These are phyloP conservation scores for Erebia aethiops DNA, from an alignment of 2,888 invertebrate species.

Conservation along the genomic window DNA sequence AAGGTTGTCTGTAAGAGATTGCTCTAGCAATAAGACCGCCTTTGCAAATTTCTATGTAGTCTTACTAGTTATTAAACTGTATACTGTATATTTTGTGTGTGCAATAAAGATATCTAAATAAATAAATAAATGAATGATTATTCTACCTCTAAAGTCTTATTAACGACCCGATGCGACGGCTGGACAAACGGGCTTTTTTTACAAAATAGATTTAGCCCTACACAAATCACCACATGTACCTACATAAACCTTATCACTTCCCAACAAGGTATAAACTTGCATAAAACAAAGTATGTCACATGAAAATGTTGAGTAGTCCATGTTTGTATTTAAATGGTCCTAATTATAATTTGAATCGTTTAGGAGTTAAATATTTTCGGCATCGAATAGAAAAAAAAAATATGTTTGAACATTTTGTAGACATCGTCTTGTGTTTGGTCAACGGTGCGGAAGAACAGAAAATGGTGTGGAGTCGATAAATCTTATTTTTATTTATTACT, in stretches of 20 bases:
- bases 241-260: not conserved
- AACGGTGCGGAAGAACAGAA: slow-evolving; percentile 64
- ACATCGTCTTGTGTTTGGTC: slow-evolving; percentile 76
- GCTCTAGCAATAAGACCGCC: no score
- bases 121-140: no score
- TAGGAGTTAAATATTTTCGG: slow-evolving; percentile 79
- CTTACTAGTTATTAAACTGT: no score
- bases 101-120: no score
- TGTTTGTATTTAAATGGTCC: slow-evolving; percentile 61
- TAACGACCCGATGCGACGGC: not conserved
- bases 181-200: not conserved
- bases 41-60: no score
- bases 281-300: slow-evolving; percentile 7
- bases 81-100: no score
- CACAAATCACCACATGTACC: not conserved
- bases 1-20: no score
- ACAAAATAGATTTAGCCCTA: not conserved
- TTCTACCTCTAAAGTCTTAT: not conserved
- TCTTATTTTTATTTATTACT: not conserved
- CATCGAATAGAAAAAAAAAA: slow-evolving; percentile 73
- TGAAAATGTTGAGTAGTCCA: not conserved
- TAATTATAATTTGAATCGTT: slow-evolving; percentile 82
- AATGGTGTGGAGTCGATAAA: slow-evolving; percentile 47
- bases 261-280: not conserved
- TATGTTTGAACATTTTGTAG: slow-evolving; percentile 59